Evolutionary conservation across 2,797 vertebrate genomes (phyloP).

Genomic region (Cirrhinus mrigala): DNA sequence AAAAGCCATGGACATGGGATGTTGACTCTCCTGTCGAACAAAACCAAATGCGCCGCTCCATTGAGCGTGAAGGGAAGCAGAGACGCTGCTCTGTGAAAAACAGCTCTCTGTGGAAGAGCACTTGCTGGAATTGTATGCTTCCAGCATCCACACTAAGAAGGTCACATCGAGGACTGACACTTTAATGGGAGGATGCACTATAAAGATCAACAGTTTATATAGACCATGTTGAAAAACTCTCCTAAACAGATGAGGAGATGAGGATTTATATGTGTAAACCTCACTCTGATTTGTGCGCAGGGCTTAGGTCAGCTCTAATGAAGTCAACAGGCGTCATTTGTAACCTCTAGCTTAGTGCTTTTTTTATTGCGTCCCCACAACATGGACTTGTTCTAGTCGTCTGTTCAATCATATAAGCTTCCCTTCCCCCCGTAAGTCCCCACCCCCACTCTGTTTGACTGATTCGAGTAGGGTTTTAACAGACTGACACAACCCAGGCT

Average conservation of each 20-base stretch:
- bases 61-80: conserved; percentile 48
- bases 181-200: conserved; percentile 33
- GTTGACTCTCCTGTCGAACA: conserved; percentile 48
- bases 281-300: background rate
- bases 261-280: conserved; percentile 4
- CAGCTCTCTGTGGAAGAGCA: conserved; percentile 11
- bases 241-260: background rate
- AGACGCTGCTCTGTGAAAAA: conserved; percentile 11
- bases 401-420: conserved; percentile 34
- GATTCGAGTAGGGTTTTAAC: conserved; percentile 48
- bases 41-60: conserved; percentile 39
- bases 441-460: conserved; percentile 16
- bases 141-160: conserved; percentile 1
- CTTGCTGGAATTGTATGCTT: conserved; percentile 3
- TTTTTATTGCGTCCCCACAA: background rate
- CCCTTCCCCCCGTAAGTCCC: conserved; percentile 34
- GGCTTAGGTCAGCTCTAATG: conserved; percentile 20
- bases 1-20: conserved; percentile 15
- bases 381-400: conserved; percentile 2
- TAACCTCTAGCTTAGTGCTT: conserved; percentile 10
- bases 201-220: conserved; percentile 18
- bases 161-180: background rate
- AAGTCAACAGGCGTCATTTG: conserved; percentile 3
- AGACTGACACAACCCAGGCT: conserved; percentile 46
- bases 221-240: background rate